These are phyloP conservation scores for Tetraneura akinire DNA, from an alignment of 1,140 invertebrate genomes.

Conservation along the genomic window DNA sequence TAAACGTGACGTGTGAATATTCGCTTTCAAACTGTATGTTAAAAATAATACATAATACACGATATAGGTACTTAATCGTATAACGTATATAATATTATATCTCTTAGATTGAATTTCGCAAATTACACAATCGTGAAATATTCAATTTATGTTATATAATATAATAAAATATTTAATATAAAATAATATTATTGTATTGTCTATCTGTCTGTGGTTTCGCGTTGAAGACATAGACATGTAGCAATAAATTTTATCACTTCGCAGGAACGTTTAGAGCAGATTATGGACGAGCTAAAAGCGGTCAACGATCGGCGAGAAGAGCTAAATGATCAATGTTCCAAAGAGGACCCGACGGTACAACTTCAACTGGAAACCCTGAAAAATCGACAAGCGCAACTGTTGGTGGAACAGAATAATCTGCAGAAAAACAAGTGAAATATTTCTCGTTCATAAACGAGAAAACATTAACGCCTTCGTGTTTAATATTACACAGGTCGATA, in stretches of 20 bases:
- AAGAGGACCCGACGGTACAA: slow-evolving; percentile 58
- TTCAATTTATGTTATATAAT: neutral
- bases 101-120: too few relatives aligned
- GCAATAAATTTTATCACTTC: neutral
- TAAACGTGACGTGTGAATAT: too few relatives aligned
- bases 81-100: too few relatives aligned
- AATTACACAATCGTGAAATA: too few relatives aligned
- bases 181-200: too few relatives aligned
- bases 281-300: slow-evolving; percentile 61
- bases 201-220: too few relatives aligned
- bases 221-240: too few relatives aligned
- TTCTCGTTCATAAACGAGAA: neutral
- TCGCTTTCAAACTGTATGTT: too few relatives aligned
- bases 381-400: slow-evolving; percentile 61
- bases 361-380: slow-evolving; percentile 61
- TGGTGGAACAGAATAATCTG: slow-evolving; percentile 63
- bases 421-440: slow-evolving; percentile 55
- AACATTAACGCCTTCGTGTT: neutral
- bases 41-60: too few relatives aligned
- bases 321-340: slow-evolving; percentile 58
- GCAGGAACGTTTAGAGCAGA: slow-evolving; percentile 63
- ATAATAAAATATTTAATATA: too few relatives aligned
- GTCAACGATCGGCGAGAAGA: slow-evolving; percentile 62
- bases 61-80: too few relatives aligned
- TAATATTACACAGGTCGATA: slow-evolving; percentile 33